These are phyloP conservation scores for Watsonalla binaria DNA, from an alignment of 2,888 invertebrate species.

Conservation along the genomic window DNA sequence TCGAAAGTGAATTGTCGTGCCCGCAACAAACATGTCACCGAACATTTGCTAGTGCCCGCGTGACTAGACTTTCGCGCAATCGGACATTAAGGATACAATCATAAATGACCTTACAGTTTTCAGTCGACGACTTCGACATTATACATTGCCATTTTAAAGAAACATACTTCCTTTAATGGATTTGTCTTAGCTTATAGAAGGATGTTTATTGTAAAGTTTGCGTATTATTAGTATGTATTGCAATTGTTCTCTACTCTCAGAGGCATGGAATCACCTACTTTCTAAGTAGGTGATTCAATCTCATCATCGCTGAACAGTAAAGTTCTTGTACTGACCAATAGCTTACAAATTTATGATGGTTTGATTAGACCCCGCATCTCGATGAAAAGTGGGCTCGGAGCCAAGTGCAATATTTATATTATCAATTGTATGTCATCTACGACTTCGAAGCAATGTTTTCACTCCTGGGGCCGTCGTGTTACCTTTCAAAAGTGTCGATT, in stretches of 20 bases:
- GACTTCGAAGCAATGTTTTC: slow-evolving; percentile 64
- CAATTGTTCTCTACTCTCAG: not conserved
- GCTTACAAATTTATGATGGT: slow-evolving; percentile 28
- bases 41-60: slow-evolving; percentile 45
- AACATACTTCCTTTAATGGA: slow-evolving; percentile 26
- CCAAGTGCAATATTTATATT: slow-evolving; percentile 68
- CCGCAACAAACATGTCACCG: slow-evolving; percentile 46
- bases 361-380: slow-evolving; percentile 37
- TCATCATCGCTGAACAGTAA: slow-evolving; percentile 5
- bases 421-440: slow-evolving; percentile 75
- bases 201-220: not conserved
- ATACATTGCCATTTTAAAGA: slow-evolving; percentile 24
- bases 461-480: slow-evolving; percentile 65
- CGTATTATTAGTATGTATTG: not conserved
- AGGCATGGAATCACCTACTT: not conserved
- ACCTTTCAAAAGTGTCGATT: slow-evolving; percentile 74
- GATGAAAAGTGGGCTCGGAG: slow-evolving; percentile 48
- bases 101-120: slow-evolving; percentile 42
- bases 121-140: slow-evolving; percentile 40
- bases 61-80: slow-evolving; percentile 61
- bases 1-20: slow-evolving; percentile 71
- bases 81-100: slow-evolving; percentile 51
- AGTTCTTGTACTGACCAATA: slow-evolving; percentile 10
- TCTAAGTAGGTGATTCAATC: slow-evolving; percentile 4
- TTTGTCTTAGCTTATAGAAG: slow-evolving; percentile 1